These are phyloP conservation scores for Endotricha flammealis DNA, from an alignment of 2,888 invertebrate genomes.

Conservation along the genomic window DNA sequence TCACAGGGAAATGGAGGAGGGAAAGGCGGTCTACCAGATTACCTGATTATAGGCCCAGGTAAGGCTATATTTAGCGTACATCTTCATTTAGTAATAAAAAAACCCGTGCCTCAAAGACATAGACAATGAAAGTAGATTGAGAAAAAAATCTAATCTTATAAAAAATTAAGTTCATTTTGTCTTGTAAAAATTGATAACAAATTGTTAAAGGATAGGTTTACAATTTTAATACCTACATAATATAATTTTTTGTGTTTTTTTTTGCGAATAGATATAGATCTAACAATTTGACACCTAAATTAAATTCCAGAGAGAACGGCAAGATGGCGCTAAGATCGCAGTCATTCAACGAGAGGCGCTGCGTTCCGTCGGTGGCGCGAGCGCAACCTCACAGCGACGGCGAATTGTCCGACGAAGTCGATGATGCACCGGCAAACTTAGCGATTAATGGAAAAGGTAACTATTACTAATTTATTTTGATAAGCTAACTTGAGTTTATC, in stretches of 20 bases:
- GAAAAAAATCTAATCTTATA: too few relatives aligned
- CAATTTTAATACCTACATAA: too few relatives aligned
- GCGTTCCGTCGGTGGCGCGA: constrained; percentile 49
- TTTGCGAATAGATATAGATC: too few relatives aligned
- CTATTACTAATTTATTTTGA: constrained; percentile 4
- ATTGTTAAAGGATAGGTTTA: too few relatives aligned
- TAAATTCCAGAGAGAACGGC: constrained; percentile 59
- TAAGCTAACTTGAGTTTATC: too few relatives aligned
- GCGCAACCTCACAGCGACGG: constrained; percentile 73
- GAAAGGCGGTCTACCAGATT: constrained; percentile 79
- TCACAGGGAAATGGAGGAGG: constrained; percentile 85
- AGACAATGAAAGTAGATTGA: too few relatives aligned
- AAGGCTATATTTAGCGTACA: too few relatives aligned
- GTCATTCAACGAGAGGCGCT: constrained; percentile 70
- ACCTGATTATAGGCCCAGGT: constrained; percentile 72
- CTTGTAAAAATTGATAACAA: too few relatives aligned
- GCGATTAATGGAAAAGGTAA: constrained; percentile 58
- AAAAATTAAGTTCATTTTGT: too few relatives aligned
- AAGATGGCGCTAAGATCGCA: constrained; percentile 74
- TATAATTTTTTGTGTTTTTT: too few relatives aligned
- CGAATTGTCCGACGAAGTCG: constrained; percentile 61
- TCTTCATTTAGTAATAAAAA: too few relatives aligned
- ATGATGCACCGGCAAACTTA: constrained; percentile 53
- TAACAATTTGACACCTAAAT: background rate
- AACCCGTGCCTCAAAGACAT: too few relatives aligned